phyloP scores from a whole-genome alignment of 35 echinoderm and acorn worm species.

The Anneissia japonica region DNA sequence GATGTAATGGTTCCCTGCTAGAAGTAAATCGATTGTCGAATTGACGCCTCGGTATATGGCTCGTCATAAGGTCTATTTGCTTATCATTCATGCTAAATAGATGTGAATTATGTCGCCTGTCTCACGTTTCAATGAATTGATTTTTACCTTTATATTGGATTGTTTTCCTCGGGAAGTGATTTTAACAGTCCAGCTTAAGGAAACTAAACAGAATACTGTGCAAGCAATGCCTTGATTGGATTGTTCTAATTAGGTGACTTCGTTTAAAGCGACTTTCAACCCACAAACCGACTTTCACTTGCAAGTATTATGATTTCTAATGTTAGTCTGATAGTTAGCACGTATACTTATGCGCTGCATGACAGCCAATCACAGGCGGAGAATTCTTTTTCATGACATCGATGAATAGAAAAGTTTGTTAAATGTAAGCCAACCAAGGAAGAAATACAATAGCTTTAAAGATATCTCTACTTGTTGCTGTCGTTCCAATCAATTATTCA shows the following conservation, averaged over 20 bases:
- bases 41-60: not conserved
- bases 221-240: not conserved
- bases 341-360: not conserved
- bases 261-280: not conserved
- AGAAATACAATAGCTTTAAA: not conserved
- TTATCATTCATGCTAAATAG: not conserved
- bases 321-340: too few relatives aligned
- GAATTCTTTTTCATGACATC: too few relatives aligned
- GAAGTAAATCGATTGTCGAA: not conserved
- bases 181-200: not conserved
- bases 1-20: not conserved
- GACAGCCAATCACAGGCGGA: not conserved
- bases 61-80: not conserved
- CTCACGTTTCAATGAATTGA: not conserved
- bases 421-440: not conserved
- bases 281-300: too few relatives aligned
- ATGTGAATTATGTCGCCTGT: not conserved
- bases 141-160: not conserved
- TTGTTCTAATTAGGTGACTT: not conserved
- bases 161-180: not conserved
- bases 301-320: too few relatives aligned
- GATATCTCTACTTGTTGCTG: not conserved
- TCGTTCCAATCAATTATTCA: not conserved
- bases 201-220: not conserved
- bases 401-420: too few relatives aligned